Evolutionary conservation across 2,888 invertebrate species (phyloP).

Genomic region (Acronicta aceris): DNA sequence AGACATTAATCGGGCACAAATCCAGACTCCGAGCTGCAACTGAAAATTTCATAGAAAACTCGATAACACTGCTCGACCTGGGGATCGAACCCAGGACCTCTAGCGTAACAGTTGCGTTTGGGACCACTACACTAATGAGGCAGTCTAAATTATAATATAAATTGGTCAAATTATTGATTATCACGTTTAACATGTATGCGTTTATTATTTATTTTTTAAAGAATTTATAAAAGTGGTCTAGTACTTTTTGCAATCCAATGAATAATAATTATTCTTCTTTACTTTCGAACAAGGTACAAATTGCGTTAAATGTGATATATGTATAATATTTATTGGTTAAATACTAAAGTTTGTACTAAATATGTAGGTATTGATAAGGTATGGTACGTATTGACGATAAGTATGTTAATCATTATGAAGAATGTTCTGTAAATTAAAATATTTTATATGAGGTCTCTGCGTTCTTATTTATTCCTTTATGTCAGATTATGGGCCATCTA

Average conservation of each 20-base stretch:
- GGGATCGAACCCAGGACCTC: too few species aligned
- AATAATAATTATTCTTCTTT: conserved; percentile 11
- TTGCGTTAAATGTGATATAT: conserved; percentile 76
- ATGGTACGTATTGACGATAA: conserved; percentile 43
- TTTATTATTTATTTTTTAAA: too few species aligned
- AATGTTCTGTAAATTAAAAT: conserved; percentile 58
- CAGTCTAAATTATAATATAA: too few species aligned
- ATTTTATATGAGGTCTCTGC: conserved; percentile 34
- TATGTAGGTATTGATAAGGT: conserved; percentile 49
- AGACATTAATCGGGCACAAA: too few species aligned
- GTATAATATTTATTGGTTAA: conserved; percentile 64
- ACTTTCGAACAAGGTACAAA: conserved; percentile 74
- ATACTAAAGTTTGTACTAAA: conserved; percentile 58
- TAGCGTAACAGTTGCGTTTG: too few species aligned
- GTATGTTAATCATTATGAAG: conserved; percentile 47
- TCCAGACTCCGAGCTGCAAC: too few species aligned
- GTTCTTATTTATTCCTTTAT: conserved; percentile 22
- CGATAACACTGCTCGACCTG: too few species aligned
- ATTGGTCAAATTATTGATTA: too few species aligned
- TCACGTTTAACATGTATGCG: too few species aligned
- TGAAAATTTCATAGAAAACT: too few species aligned
- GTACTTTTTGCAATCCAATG: conserved; percentile 5
- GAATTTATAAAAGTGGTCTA: neutral
- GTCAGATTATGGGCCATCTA: too few species aligned
- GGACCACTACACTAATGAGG: too few species aligned